Evolutionary conservation across 2,113 vertebrate genomes (phyloP), one percentile per base, ranked within the genome.

Genomic region (Smithornis capensis): DNA sequence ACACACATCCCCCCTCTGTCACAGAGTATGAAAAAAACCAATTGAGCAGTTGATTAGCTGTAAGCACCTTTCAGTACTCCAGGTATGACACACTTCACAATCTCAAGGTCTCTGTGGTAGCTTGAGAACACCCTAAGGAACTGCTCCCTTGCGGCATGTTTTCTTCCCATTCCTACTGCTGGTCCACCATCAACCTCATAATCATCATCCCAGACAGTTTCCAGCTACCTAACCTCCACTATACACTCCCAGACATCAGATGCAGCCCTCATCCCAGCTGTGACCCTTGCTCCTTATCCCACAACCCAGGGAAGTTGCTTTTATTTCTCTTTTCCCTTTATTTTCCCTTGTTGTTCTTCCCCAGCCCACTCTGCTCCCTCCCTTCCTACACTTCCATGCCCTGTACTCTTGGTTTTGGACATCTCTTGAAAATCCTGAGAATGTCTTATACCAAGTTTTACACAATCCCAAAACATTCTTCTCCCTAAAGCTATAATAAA

Each of bases 211-310:
- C 7, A 1, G 60, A 7, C 3, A 19, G 9, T 3, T 49, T 55
- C 40, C 59, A 70, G 27, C 37, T 24, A 22, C 45, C 25, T 47
- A 62, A 13, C n/a, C 56, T 38, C 14, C 22, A 50, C 12, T 2
- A 38, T 9, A 3, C 5, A 40, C 1, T 3, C 3, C 18, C 4
- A 35, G 19, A 57, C 2, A 14, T 19, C 35, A 64, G 29, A 53
- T 27, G 14, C 38, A 80, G 5, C 21, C 31, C 6, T 44, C 21
- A 52, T 1, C 5, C 12, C 47, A 50, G 28, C 18, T 68, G 18
- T 27, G 44, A 63, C 14, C 5, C 7, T 29, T 7, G 14, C 28
- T 56, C 19, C 14, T 89, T 21, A 73, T 13, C 4, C 14, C 19
- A 40, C 49, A 52, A 38, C 4, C 5, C 53, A 64, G 6, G 4